Percentiles rank a stretch among this genome's conserved stretches.
These are phyloP conservation scores for Lasiommata megera DNA, from an alignment of 2,888 invertebrate species.

Conservation along the genomic window DNA sequence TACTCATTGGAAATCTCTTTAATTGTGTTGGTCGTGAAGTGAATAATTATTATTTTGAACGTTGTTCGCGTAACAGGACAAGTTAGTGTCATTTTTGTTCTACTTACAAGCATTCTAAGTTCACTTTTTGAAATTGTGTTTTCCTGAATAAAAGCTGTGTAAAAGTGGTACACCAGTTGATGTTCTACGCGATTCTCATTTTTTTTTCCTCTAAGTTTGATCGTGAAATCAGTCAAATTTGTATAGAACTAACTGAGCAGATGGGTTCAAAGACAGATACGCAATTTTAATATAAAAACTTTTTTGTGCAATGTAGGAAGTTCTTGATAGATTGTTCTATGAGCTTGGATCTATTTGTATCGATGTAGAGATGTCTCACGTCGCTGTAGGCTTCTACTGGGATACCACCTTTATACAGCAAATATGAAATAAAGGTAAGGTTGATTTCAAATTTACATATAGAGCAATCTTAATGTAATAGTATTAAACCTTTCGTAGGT, in stretches of 20 bases:
- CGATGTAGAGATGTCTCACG: background rate
- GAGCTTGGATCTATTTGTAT: too few species aligned
- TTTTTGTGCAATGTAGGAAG: too few species aligned
- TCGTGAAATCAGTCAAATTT: too few species aligned
- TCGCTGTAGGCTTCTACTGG: background rate
- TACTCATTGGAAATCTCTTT: constrained; percentile 10
- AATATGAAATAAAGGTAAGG: constrained; percentile 2
- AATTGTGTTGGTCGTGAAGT: background rate
- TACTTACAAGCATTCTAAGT: too few species aligned
- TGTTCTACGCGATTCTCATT: too few species aligned
- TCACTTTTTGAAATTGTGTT: background rate
- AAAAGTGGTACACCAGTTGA: background rate
- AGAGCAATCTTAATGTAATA: background rate
- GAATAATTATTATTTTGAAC: background rate
- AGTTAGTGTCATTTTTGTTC: too few species aligned
- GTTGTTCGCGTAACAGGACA: background rate
- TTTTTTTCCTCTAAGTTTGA: too few species aligned
- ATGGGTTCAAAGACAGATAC: too few species aligned
- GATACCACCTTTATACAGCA: background rate
- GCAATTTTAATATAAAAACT: too few species aligned
- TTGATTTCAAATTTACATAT: constrained; percentile 1
- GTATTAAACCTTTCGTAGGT: background rate
- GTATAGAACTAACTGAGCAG: too few species aligned
- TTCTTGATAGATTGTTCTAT: too few species aligned
- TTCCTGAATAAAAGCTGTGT: background rate